Evolutionary conservation across 2,797 vertebrate species (phyloP).

Genomic region (Paguma larvata): DNA sequence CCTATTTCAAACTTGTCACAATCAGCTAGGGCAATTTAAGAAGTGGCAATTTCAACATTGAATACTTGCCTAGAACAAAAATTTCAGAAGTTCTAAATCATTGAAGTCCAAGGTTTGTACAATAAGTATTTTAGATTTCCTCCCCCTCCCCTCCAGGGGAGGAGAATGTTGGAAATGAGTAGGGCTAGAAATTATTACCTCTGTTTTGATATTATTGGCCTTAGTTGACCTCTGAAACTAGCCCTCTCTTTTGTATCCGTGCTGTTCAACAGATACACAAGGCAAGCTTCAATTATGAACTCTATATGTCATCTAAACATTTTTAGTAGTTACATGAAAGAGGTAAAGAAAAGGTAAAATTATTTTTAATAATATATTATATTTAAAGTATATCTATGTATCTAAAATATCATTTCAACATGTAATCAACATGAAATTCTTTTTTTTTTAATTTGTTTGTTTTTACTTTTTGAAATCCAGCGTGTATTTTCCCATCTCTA

Average conservation of each 20-base stretch:
- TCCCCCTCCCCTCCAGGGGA: background rate
- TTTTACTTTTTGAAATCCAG: constrained; percentile 9
- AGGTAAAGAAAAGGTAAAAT: background rate
- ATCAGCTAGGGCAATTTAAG: background rate
- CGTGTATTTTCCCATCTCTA: background rate
- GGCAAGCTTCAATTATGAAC: background rate
- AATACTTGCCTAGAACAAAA: background rate
- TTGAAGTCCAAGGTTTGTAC: background rate
- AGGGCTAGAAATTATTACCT: background rate
- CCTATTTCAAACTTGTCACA: background rate
- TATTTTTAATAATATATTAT: constrained; percentile 44
- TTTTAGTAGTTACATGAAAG: constrained; percentile 17
- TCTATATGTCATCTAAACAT: constrained; percentile 10
- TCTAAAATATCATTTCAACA: background rate
- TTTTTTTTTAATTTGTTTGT: background rate
- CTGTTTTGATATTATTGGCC: background rate
- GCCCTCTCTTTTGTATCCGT: background rate
- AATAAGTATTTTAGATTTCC: background rate
- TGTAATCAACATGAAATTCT: background rate
- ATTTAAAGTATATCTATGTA: constrained; percentile 20
- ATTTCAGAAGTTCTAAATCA: background rate
- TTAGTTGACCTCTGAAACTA: background rate
- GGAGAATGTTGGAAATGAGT: background rate
- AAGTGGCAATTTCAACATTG: background rate
- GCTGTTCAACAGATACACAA: background rate